A percentile compares a stretch with the other conserved stretches of the same genome.
phyloP scores from a whole-genome alignment of 2,888 invertebrate species.

The Holacanthella duospinosa region DNA sequence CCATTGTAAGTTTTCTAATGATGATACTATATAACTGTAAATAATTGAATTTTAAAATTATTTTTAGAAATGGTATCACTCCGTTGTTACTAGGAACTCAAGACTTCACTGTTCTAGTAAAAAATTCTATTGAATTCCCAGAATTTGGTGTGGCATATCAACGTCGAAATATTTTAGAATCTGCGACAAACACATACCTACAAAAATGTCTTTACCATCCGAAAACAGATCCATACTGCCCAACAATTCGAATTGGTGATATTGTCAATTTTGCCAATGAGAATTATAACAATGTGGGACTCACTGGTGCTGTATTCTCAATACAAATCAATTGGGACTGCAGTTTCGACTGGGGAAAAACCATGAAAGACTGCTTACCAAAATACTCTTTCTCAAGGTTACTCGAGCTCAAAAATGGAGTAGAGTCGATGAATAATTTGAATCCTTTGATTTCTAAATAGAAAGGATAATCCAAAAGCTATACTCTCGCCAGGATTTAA shows the following conservation, averaged over 20 bases:
- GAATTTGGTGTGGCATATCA: constrained; percentile 22
- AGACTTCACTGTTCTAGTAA: constrained; percentile 31
- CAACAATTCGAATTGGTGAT: constrained; percentile 43
- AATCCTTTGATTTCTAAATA: no score
- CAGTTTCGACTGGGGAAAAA: constrained; percentile 43
- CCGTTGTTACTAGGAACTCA: constrained; percentile 24
- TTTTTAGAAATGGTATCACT: constrained; percentile 33
- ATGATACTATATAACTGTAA: neutral
- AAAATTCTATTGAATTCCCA: constrained; percentile 33
- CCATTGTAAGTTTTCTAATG: constrained; percentile 36
- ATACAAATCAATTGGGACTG: constrained; percentile 44
- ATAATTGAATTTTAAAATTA: neutral
- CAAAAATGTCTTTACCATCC: constrained; percentile 40
- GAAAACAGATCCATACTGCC: constrained; percentile 41
- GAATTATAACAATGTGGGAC: constrained; percentile 32
- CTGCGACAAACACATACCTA: constrained; percentile 39
- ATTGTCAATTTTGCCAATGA: constrained; percentile 40
- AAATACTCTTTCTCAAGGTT: constrained; percentile 44
- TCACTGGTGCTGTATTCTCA: constrained; percentile 43
- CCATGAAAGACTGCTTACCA: constrained; percentile 43
- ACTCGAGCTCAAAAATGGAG: no score
- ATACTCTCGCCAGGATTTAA: constrained; percentile 44
- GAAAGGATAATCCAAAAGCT: constrained; percentile 42
- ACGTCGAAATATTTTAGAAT: constrained; percentile 40
- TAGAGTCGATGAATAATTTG: no score